These are phyloP conservation scores for Acridotheres tristis DNA, from an alignment of 2,797 vertebrate species.

Conservation along the genomic window DNA sequence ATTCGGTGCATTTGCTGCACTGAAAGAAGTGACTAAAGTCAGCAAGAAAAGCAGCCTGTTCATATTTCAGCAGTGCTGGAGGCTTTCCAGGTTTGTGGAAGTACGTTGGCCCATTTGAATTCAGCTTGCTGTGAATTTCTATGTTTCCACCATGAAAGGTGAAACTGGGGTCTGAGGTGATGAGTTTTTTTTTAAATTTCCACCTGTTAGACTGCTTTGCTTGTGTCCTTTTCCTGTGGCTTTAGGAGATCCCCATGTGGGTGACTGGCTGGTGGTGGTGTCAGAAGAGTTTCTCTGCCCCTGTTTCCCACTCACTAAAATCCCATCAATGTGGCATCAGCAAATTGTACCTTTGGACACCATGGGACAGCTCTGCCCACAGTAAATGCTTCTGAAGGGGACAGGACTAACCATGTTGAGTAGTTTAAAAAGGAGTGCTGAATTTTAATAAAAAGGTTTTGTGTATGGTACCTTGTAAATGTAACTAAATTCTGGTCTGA, in stretches of 20 bases:
- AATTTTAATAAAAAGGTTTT: neutral
- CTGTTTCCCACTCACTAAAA: neutral
- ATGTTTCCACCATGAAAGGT: neutral
- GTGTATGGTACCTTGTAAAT: neutral
- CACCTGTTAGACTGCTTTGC: neutral
- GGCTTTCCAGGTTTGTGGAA: neutral
- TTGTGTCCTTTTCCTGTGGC: neutral
- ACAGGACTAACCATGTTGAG: neutral
- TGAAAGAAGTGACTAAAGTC: neutral
- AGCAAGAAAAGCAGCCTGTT: neutral
- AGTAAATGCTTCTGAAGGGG: neutral
- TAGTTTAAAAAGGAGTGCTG: neutral
- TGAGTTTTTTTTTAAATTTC: neutral
- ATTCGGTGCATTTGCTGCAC: neutral
- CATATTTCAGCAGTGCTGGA: neutral
- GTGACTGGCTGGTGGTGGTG: neutral
- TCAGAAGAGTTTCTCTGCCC: neutral
- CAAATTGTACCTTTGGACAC: neutral
- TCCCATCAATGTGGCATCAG: neutral
- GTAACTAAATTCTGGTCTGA: neutral
- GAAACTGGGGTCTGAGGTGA: neutral
- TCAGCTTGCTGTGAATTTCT: neutral
- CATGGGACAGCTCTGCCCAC: fast-evolving
- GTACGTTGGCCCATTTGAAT: neutral
- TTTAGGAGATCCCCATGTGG: fast-evolving